phyloP scores from a whole-genome alignment of 2,888 invertebrate species.

The Caenorhabditis sp. region DNA sequence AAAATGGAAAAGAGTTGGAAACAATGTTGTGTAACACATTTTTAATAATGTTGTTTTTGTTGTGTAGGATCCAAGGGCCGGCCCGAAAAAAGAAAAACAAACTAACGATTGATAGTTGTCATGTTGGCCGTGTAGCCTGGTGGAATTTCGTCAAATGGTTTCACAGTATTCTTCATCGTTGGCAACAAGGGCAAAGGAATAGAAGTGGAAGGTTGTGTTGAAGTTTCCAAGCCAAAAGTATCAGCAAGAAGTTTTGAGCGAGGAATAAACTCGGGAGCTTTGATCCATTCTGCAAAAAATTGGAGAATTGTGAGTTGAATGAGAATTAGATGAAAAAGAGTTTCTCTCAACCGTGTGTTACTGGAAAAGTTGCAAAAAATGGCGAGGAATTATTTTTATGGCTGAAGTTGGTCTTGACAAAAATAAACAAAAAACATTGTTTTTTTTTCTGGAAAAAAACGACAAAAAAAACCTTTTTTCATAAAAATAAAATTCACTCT shows the following conservation, averaged over 20 bases:
- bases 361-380: too few species aligned
- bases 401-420: too few species aligned
- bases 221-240: slow-evolving; percentile 8
- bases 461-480: too few species aligned
- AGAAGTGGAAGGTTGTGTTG: background rate
- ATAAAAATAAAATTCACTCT: too few species aligned
- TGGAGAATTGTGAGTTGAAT: too few species aligned
- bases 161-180: too few species aligned
- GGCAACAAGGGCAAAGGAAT: background rate
- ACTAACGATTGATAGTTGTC: slow-evolving; percentile 58
- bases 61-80: background rate
- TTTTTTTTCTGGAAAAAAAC: too few species aligned
- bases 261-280: slow-evolving; percentile 60
- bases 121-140: slow-evolving; percentile 63
- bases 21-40: slow-evolving; percentile 7
- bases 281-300: slow-evolving; percentile 56
- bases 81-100: background rate
- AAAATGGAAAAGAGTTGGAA: background rate
- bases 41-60: background rate
- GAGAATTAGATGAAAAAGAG: too few species aligned
- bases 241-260: slow-evolving; percentile 41
- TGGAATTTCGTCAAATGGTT: slow-evolving; percentile 51
- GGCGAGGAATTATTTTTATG: too few species aligned
- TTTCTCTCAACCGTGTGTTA: too few species aligned
- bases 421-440: too few species aligned